Percentiles rank a stretch among this genome's conserved stretches.
phyloP scores from a whole-genome alignment of 2,113 vertebrate genomes.

The Xiphophorus hellerii region DNA sequence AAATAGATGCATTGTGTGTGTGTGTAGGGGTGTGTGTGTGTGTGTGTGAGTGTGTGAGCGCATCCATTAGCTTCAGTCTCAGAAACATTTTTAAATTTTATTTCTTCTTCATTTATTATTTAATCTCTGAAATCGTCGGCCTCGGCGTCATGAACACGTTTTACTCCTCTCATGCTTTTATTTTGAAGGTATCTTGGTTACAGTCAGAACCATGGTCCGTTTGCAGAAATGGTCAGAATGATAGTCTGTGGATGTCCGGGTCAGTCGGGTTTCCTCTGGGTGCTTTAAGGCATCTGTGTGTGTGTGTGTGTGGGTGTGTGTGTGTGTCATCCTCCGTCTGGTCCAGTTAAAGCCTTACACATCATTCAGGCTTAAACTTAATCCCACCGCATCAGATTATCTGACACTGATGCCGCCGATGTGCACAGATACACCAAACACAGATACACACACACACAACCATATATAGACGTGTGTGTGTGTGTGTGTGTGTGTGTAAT shows the following conservation, averaged over 20 bases:
- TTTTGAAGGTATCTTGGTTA: not conserved
- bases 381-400: constrained; percentile 71
- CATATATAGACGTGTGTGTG: no score
- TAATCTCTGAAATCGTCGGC: not conserved
- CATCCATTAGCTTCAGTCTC: constrained; percentile 43
- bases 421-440: constrained; percentile 15
- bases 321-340: constrained; percentile 6
- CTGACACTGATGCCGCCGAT: constrained; percentile 65
- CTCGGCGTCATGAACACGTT: not conserved
- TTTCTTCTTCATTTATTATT: constrained; percentile 6
- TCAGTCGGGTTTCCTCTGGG: constrained; percentile 13
- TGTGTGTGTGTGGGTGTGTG: constrained; percentile 12
- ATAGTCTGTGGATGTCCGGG: not conserved
- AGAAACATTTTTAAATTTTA: constrained; percentile 5
- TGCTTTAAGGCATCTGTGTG: constrained; percentile 1
- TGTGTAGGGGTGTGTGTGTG: constrained; percentile 36
- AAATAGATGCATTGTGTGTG: constrained; percentile 63
- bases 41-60: constrained; percentile 3
- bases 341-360: constrained; percentile 43
- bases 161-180: not conserved
- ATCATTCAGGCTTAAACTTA: constrained; percentile 56
- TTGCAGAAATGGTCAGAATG: not conserved
- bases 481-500: no score
- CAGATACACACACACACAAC: no score
- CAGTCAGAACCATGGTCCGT: not conserved